phyloP scores from a whole-genome alignment of 2,888 invertebrate genomes.

The Orthosia cruda region DNA sequence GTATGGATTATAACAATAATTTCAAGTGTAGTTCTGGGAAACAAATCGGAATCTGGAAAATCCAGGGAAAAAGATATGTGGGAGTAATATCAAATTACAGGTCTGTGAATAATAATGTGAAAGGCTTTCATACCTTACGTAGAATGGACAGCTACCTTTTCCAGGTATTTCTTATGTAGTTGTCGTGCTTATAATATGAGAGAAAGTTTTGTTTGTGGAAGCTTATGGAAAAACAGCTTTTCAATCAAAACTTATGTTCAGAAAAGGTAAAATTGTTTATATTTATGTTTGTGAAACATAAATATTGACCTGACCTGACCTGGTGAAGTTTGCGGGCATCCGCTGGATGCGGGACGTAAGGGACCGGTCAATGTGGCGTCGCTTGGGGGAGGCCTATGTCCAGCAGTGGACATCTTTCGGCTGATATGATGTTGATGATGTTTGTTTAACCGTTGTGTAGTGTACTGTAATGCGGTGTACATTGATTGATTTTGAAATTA shows the following conservation, averaged over 20 bases:
- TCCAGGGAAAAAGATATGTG: background rate
- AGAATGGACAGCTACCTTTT: background rate
- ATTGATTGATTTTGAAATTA: too few species aligned
- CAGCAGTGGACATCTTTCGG: too few species aligned
- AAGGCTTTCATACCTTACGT: background rate
- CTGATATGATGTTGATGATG: too few species aligned
- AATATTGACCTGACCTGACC: too few species aligned
- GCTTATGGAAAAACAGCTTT: slow-evolving; percentile 13
- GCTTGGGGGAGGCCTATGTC: too few species aligned
- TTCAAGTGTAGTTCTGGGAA: background rate
- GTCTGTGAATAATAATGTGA: background rate
- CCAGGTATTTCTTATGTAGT: background rate
- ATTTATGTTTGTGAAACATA: too few species aligned
- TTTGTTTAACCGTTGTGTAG: too few species aligned
- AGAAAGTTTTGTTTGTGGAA: slow-evolving; percentile 4
- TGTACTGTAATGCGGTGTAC: too few species aligned
- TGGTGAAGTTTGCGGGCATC: too few species aligned
- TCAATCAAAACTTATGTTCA: background rate
- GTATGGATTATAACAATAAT: background rate
- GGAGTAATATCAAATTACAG: background rate
- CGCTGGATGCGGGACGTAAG: too few species aligned
- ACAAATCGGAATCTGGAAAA: background rate
- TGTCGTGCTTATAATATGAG: background rate
- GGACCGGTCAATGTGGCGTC: too few species aligned
- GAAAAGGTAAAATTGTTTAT: too few species aligned